A percentile compares a stretch with the other conserved stretches of the same genome.
Conservation (phyloP, 2,888 invertebrate genomes). For the Allolobophora icterica region DNA sequence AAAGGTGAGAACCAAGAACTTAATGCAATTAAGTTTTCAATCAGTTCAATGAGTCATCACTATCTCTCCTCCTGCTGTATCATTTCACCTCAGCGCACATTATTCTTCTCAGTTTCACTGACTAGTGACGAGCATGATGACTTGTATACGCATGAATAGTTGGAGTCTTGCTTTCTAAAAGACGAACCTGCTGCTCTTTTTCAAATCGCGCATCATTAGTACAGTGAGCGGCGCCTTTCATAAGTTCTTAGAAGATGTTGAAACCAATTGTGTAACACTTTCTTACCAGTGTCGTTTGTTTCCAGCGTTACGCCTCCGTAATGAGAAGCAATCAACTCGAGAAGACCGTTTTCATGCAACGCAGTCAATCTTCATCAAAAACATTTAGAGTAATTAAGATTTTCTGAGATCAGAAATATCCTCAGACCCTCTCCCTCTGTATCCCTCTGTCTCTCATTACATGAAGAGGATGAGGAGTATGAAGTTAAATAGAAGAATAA, state of each 20-base stretch:
- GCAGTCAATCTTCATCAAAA: constrained; percentile 11
- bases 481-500: no score
- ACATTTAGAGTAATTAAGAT: neutral
- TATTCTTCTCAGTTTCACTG: neutral
- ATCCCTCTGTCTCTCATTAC: no score
- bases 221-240: neutral
- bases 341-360: neutral
- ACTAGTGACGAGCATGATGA: no score
- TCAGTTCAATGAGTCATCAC: neutral
- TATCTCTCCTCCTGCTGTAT: neutral
- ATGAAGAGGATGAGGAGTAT: no score
- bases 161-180: neutral
- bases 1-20: neutral
- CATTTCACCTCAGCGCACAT: neutral
- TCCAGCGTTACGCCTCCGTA: neutral
- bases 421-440: no score
- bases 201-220: neutral
- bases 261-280: neutral
- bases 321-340: neutral
- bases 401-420: no score
- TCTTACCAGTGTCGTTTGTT: neutral
- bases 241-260: neutral
- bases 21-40: neutral
- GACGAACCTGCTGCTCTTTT: neutral
- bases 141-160: neutral